phyloP scores from a whole-genome alignment of 2,113 vertebrate species.

The Albula goreensis region DNA sequence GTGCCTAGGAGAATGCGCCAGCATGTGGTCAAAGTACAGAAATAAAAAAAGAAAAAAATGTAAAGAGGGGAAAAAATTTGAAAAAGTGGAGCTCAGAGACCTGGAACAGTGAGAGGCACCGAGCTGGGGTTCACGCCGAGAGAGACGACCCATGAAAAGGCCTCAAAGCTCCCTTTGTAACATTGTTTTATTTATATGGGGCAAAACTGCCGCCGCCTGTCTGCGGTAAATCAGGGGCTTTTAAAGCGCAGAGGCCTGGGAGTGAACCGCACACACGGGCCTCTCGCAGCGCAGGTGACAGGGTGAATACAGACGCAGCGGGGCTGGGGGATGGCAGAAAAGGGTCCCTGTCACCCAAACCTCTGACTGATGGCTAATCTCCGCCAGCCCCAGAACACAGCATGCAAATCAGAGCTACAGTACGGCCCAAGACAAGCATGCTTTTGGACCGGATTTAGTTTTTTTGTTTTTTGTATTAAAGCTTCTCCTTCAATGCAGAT shows the following conservation, averaged over 20 bases:
- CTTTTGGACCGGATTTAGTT: background rate
- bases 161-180: background rate
- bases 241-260: background rate
- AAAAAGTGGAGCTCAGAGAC: constrained; percentile 14
- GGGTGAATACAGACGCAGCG: background rate
- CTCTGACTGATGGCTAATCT: background rate
- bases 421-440: background rate
- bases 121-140: background rate
- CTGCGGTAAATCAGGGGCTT: background rate
- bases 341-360: background rate
- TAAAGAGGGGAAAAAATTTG: background rate
- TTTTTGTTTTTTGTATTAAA: background rate
- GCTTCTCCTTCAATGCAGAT: background rate
- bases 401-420: background rate
- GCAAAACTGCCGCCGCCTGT: background rate
- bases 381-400: background rate
- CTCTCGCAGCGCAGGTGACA: background rate
- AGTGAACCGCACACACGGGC: background rate
- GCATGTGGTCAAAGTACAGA: constrained; percentile 15
- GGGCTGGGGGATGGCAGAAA: background rate
- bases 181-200: constrained; percentile 8
- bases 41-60: background rate
- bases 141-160: constrained; percentile 10
- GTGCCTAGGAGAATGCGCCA: background rate
- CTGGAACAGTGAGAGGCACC: background rate